Evolutionary conservation across 2,888 invertebrate genomes (phyloP).

Genomic region (Caenorhabditis angaria): DNA sequence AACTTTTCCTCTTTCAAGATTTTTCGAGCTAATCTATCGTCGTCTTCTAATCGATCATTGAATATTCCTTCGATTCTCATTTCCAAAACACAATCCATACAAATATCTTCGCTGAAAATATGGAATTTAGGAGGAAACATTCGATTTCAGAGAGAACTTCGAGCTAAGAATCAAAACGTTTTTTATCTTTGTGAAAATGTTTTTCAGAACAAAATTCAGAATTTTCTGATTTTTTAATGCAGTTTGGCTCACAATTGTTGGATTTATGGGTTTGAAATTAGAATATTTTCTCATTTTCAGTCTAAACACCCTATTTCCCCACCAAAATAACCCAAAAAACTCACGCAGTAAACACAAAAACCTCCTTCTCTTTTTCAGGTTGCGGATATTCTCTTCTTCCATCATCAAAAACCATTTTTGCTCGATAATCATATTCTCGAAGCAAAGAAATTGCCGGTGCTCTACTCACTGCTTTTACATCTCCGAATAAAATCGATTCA

Average conservation of each 20-base stretch:
- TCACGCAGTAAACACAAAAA: conserved; percentile 36
- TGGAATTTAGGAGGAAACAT: neutral
- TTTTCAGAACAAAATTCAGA: neutral
- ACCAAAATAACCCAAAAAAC: conserved; percentile 9
- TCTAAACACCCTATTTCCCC: neutral
- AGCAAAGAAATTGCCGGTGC: conserved; percentile 52
- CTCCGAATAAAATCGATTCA: conserved; percentile 58
- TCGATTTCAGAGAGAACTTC: neutral
- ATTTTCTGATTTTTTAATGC: neutral
- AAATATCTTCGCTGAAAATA: conserved; percentile 59
- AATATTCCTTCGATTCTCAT: conserved; percentile 56
- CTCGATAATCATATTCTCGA: conserved; percentile 45
- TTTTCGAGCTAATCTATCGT: conserved; percentile 31
- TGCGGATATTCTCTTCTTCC: conserved; percentile 26
- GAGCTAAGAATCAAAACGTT: neutral
- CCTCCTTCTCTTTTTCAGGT: conserved; percentile 25
- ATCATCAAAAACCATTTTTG: conserved; percentile 21
- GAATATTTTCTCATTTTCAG: neutral
- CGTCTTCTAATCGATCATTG: conserved; percentile 45
- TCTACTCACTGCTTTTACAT: conserved; percentile 63
- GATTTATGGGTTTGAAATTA: neutral
- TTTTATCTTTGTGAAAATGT: neutral
- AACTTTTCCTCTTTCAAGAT: conserved; percentile 50
- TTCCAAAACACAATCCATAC: conserved; percentile 55
- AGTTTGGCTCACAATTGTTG: neutral